Evolutionary conservation across 92 coral and sea anemone species (phyloP).

Genomic region (Hydrozoanthus gracilis): DNA sequence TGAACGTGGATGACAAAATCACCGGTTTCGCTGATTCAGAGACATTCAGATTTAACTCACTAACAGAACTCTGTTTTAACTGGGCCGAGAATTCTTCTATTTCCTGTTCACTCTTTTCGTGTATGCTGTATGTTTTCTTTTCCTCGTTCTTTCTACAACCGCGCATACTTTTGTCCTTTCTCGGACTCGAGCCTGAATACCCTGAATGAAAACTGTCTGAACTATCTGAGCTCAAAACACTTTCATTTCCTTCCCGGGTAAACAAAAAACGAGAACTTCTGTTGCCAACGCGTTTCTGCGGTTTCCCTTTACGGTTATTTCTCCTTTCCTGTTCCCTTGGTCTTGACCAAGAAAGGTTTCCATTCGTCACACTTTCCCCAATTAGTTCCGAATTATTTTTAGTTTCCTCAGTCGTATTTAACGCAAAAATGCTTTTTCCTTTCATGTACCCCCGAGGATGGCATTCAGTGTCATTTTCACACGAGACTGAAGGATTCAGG

Average conservation of each 20-base stretch:
- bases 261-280: neutral
- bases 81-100: conserved; percentile 10
- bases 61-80: neutral
- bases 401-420: neutral
- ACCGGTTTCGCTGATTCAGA: neutral
- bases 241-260: conserved; percentile 38
- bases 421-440: neutral
- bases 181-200: neutral
- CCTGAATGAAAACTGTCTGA: neutral
- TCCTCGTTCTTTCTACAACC: neutral
- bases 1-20: neutral
- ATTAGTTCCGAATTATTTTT: conserved; percentile 24
- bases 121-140: neutral
- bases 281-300: conserved; percentile 48
- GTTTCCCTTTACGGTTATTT: conserved; percentile 60
- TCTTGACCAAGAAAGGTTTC: conserved; percentile 17
- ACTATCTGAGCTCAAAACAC: neutral
- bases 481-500: neutral
- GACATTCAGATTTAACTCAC: neutral
- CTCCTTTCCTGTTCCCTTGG: conserved; percentile 49
- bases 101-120: conserved; percentile 2
- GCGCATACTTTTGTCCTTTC: neutral
- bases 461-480: neutral
- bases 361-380: conserved; percentile 12
- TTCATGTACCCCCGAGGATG: neutral